These are phyloP conservation scores for Drosophila melanocephala DNA, from an alignment of 2,888 invertebrate species.

Conservation along the genomic window DNA sequence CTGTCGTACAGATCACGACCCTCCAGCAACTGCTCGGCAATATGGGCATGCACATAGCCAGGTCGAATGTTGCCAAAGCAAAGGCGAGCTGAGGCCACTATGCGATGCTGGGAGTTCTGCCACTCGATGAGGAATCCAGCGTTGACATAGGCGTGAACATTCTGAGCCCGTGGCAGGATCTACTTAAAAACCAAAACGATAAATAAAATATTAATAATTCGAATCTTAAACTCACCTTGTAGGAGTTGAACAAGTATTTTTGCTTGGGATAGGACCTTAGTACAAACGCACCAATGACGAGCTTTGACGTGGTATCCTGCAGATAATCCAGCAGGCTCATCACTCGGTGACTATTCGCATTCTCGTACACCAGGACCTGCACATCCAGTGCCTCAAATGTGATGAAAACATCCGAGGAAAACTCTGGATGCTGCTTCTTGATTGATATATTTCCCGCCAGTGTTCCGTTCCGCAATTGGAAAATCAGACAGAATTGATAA, in stretches of 20 bases:
- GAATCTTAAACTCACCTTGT: conserved; percentile 87
- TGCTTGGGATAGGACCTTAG: conserved; percentile 87
- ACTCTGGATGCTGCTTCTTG: conserved; percentile 89
- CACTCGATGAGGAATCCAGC: conserved; percentile 89
- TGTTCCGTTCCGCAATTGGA: conserved; percentile 87
- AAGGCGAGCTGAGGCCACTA: conserved; percentile 86
- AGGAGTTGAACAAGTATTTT: conserved; percentile 88
- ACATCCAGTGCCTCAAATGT: conserved; percentile 84
- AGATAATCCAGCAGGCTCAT: conserved; percentile 87
- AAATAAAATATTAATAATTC: no score
- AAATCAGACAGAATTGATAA: not conserved
- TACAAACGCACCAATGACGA: conserved; percentile 88
- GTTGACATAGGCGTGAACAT: conserved; percentile 92
- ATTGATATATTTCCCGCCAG: conserved; percentile 90
- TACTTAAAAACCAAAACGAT: conserved; percentile 11
- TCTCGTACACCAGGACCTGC: conserved; percentile 70
- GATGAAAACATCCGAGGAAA: conserved; percentile 90
- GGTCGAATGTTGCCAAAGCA: conserved; percentile 89
- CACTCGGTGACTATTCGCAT: conserved; percentile 85
- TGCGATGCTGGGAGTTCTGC: conserved; percentile 35
- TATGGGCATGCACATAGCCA: conserved; percentile 87
- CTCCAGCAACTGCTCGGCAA: conserved; percentile 86
- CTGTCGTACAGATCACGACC: conserved; percentile 86
- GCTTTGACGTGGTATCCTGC: conserved; percentile 88
- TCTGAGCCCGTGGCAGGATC: conserved; percentile 91